Base-by-base conservation (phyloP, 2,113 vertebrate species). In the Heterotis niloticus region DNA sequence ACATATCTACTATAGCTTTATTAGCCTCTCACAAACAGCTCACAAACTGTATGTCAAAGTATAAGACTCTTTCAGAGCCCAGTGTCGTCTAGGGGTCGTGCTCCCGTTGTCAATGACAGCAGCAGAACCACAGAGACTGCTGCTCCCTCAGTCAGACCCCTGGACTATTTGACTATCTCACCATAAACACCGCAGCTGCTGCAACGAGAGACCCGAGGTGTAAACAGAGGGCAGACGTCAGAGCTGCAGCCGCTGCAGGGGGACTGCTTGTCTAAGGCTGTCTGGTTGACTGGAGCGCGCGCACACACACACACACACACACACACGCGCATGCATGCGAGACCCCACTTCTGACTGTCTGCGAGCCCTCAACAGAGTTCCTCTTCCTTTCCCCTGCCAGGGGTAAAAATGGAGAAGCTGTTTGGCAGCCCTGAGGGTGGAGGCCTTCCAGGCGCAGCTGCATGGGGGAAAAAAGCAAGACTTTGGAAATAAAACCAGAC, bases 401-500 rank as follows among this genome's bases (percentile, higher is more conserved):
- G 92, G 90, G 91, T 75, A 87, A 90, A 14, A 92, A 92, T 85
- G 89, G 84, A 85, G 91, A 88, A 90, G 88, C 88, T 91, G 91
- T 91, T 92, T 93, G 92, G 92, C 92, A 93, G 91, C 90, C 87
- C 85, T 89, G 88, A 79, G 54, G 81, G 91, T 83, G 80, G 88
- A 85, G 90, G 84, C 75, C 79, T 72, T 88, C 91, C 90, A 88
- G 87, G 88, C 78, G 81, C 80, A 77, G 76, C 78, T 88, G 86
- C 7, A 44, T 90, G 91, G 26, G 83, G 82, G 79, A 70, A 82
- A 85, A 84, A 90, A 84, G 91, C 87, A 84, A 89, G 79, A 85
- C 88, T 78, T 92, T 93, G 92, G 92, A 92, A 89, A 83, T 87
- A 89, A 90, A 90, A 93, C 88, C 90, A 94, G 92, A 93, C 92